A percentile compares a stretch with the other conserved stretches of the same genome.
Evolutionary conservation across 2,888 invertebrate species (phyloP).

Genomic region (Synanthedon tipuliformis): DNA sequence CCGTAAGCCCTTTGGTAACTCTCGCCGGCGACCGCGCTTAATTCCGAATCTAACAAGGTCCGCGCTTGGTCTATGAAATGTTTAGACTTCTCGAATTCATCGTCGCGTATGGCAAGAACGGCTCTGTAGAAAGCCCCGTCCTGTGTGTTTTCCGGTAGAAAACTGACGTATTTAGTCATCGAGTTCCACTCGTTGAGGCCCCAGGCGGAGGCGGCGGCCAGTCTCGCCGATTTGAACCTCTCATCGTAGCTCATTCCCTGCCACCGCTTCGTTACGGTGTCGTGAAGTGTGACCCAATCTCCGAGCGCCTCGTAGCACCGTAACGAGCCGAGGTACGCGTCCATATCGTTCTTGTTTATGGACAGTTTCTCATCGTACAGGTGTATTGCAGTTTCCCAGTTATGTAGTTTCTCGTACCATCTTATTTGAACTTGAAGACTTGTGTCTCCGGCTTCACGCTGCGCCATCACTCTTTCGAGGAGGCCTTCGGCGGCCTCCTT

Average conservation of each 20-base stretch:
- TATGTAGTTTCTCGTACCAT: conserved; percentile 99
- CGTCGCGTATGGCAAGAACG: conserved; percentile 88
- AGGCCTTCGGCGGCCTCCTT: conserved; percentile 97
- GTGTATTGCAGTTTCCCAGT: conserved; percentile 96
- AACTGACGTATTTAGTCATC: conserved; percentile 90
- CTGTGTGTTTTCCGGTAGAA: conserved; percentile 92
- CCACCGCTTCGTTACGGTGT: conserved; percentile 86
- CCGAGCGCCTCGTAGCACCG: conserved; percentile 96
- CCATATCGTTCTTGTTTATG: conserved; percentile 75
- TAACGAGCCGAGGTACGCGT: conserved; percentile 91
- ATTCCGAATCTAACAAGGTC: conserved; percentile 93
- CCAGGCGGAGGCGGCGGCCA: conserved; percentile 97
- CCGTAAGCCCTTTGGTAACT: conserved; percentile 96
- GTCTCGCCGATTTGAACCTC: conserved; percentile 80
- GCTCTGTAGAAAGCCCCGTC: conserved; percentile 97
- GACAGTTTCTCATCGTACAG: conserved; percentile 84
- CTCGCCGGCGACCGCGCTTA: conserved; percentile 97
- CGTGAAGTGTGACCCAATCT: conserved; percentile 92
- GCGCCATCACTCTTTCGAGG: conserved; percentile 88
- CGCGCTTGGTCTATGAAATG: conserved; percentile 91
- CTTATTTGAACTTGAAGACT: conserved; percentile 75
- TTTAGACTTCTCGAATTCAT: conserved; percentile 76
- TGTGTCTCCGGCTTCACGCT: conserved; percentile 76
- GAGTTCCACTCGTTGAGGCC: conserved; percentile 93
- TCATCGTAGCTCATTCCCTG: conserved; percentile 69